Evolutionary conservation across 1,140 invertebrate genomes (phyloP).

Genomic region (Cheumatopsyche charites): DNA sequence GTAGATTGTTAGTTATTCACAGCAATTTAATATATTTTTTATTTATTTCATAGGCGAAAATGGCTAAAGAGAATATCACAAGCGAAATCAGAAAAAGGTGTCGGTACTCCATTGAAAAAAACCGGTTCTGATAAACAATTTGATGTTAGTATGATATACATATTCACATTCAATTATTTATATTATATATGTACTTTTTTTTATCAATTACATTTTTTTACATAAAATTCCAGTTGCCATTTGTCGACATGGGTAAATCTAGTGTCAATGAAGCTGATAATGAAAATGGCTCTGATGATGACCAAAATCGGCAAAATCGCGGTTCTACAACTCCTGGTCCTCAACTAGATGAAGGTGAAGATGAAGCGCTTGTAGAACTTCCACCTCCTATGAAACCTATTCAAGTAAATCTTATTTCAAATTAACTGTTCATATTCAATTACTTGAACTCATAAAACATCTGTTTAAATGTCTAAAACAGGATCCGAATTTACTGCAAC

Average conservation of each 20-base stretch:
- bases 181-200: slow-evolving; percentile 8
- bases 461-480: too few species aligned
- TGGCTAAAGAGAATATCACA: slow-evolving; percentile 92
- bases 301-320: slow-evolving; percentile 52
- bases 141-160: slow-evolving; percentile 72
- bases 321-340: slow-evolving; percentile 45
- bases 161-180: too few species aligned
- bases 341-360: slow-evolving; percentile 70
- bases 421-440: too few species aligned
- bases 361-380: slow-evolving; percentile 82
- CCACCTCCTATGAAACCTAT: slow-evolving; percentile 96
- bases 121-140: slow-evolving; percentile 80
- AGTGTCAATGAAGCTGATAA: slow-evolving; percentile 51
- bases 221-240: slow-evolving; percentile 51
- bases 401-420: slow-evolving; percentile 63
- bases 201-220: slow-evolving; percentile 10
- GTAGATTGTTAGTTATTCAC: too few species aligned
- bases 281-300: slow-evolving; percentile 56
- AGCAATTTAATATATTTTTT: too few species aligned
- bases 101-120: slow-evolving; percentile 70
- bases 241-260: slow-evolving; percentile 54
- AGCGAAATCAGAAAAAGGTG: slow-evolving; percentile 82
- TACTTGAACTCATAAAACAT: too few species aligned
- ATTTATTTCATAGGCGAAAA: slow-evolving; percentile 72
- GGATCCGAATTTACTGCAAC: slow-evolving; percentile 43